These are phyloP conservation scores for Platichthys stellatus DNA, from an alignment of 2,113 vertebrate genomes.

Conservation along the genomic window DNA sequence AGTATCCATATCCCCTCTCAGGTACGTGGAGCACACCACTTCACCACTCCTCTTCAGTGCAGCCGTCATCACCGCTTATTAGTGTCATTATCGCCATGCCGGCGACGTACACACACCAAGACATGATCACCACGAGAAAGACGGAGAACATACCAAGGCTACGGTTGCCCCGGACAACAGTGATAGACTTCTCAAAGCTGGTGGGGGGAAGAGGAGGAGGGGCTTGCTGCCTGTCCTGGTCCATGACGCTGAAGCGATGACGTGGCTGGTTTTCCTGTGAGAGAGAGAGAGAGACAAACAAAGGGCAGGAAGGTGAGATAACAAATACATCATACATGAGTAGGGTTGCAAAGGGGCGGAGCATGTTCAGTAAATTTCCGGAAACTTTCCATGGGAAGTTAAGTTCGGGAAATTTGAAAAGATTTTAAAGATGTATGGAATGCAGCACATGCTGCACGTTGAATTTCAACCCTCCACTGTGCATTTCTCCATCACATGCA, in stretches of 20 bases:
- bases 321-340: not conserved
- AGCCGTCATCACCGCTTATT: slow-evolving; percentile 67
- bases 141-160: slow-evolving; percentile 91
- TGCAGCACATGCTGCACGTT: too few relatives aligned
- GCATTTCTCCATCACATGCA: too few relatives aligned
- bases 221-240: slow-evolving; percentile 57
- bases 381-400: too few relatives aligned
- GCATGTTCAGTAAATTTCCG: too few relatives aligned
- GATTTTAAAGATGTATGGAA: too few relatives aligned
- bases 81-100: slow-evolving; percentile 73
- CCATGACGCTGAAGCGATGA: slow-evolving; percentile 73
- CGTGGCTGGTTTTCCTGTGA: slow-evolving; percentile 78
- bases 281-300: slow-evolving; percentile 12
- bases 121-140: slow-evolving; percentile 68
- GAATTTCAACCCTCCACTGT: too few relatives aligned
- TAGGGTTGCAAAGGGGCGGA: too few relatives aligned
- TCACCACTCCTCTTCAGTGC: slow-evolving; percentile 68
- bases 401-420: too few relatives aligned
- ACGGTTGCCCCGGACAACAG: slow-evolving; percentile 93
- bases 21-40: slow-evolving; percentile 34
- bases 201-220: slow-evolving; percentile 68
- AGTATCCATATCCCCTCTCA: slow-evolving; percentile 21
- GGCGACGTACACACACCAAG: slow-evolving; percentile 77
- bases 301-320: not conserved
- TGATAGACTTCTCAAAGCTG: slow-evolving; percentile 89